Evolutionary conservation across 1,140 invertebrate genomes (phyloP), one percentile per base, ranked within the genome.

Genomic region (Varroa destructor): DNA sequence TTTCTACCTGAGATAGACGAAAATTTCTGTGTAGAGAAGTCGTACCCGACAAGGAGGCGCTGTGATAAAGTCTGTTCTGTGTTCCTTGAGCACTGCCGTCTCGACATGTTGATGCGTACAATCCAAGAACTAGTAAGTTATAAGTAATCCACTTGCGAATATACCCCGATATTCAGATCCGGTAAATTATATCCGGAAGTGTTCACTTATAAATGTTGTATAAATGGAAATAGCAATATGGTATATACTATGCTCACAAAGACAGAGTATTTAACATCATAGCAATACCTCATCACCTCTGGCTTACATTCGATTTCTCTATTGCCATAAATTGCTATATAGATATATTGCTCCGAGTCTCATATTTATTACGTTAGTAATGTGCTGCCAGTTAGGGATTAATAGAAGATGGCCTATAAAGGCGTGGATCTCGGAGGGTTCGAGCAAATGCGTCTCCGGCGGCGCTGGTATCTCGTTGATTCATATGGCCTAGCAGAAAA

Each of bases 391-490:
- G 46, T 51, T 3, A 5, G 3, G 46, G 46, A 8, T 51, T 8
- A 5, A 51, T 51, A 3, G 46, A 51, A 51, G 8, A 8, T 67
- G 12, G 61, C 10, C 8, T 51, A 51, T 51, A 3, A 5, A 8
- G 8, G 46, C 46, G 46, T 51, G 4, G 0, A 51, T 51, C 46
- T 37, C 12, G 61, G 40, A 37, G 40, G 61, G 37, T 10, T 43
- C 12, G 61, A 67, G 40, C 61, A 67, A 8, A 67, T 67, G 61
- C 61, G 61, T 40, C 61, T 67, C 12, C 61, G 40, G 61, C 40
- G 46, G 40, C 61, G 61, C 4, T 37, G 36, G 40, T 40, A 37
- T 8, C 37, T 14, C 14, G 46, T 40, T 37, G 61, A 67, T 37
- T 40, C 40, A 40, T 67, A 43, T 46, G 61, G 40, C 10, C 40